Base-by-base conservation (phyloP, 2,113 vertebrate species). In the Labrus mixtus region DNA sequence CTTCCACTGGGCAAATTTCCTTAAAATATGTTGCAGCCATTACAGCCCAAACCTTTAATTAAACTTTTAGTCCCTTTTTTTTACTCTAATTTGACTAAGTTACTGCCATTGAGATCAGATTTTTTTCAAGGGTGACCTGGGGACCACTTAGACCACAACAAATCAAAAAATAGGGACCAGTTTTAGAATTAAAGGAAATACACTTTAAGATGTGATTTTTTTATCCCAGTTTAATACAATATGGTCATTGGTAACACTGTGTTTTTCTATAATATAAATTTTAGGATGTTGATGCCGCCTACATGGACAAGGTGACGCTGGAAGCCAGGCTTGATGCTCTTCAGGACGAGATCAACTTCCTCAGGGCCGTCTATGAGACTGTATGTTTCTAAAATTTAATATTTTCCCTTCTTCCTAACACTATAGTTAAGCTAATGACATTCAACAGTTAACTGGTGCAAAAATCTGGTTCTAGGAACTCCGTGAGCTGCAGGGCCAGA, bases 281-380 rank as follows among this genome's bases (percentile, higher is more conserved):
- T 33, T 80, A 99, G 97, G 97, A 98, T 0, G 96, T 97, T 55
- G 97, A 99, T 50, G 92, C 91, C 1, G 96, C 96, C 60, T 99
- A 96, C 92, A 97, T 97, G 95, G 97, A 93, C 90, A 99, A 98
- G 85, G 94, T 97, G 29, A 96, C 98, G 77, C 93, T 98, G 75
- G 97, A 99, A 79, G 95, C 96, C 89, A 97, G 94, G 81, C 94
- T 94, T 79, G 96, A 98, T 19, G 92, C 95, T 41, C 92, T 98
- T 90, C 96, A 95, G 0, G 96, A 97, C 51, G 97, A 98, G 41
- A 96, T 98, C 88, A 96, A 95, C 81, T 98, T 98, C 95, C 95
- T 97, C 82, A 96, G 95, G 81, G 91, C 94, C 4, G 83, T 98
- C 87, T 97, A 95, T 0, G 96, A 97, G 62, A 95, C 95, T 94